A percentile compares a stretch with the other conserved stretches of the same genome.
These are phyloP conservation scores for Drosophila quadrilineata DNA, from an alignment of 1,140 invertebrate genomes.

Conservation along the genomic window DNA sequence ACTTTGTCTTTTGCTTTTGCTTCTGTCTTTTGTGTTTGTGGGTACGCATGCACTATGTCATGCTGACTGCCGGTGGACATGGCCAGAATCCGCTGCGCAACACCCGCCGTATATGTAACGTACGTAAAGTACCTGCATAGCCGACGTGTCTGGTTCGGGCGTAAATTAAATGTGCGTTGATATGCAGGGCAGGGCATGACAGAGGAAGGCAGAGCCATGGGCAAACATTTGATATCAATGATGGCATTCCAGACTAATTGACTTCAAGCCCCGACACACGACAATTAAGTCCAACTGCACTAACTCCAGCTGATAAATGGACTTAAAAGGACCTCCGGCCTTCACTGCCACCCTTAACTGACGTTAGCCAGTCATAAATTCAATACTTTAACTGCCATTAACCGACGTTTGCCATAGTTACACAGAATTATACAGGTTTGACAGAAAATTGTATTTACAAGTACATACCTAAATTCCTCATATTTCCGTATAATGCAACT, in stretches of 20 bases:
- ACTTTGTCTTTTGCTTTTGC: not conserved
- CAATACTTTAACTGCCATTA: conserved; percentile 12
- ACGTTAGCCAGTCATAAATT: conserved; percentile 8
- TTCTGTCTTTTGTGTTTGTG: not conserved
- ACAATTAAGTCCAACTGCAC: conserved; percentile 35
- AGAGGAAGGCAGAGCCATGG: too few relatives aligned
- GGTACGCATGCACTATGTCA: too few relatives aligned
- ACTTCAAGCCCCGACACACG: conserved; percentile 26
- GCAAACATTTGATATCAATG: conserved; percentile 30
- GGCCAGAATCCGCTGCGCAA: too few relatives aligned
- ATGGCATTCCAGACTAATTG: conserved; percentile 27
- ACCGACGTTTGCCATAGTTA: conserved; percentile 1
- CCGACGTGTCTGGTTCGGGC: not conserved
- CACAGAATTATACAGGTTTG: too few relatives aligned
- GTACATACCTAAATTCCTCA: too few relatives aligned
- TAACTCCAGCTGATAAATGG: conserved; percentile 26
- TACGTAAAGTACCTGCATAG: too few relatives aligned
- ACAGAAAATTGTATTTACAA: too few relatives aligned
- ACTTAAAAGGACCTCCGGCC: not conserved
- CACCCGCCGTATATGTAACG: too few relatives aligned
- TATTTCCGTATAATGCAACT: too few relatives aligned
- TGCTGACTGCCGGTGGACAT: not conserved
- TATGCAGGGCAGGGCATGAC: conserved; percentile 2
- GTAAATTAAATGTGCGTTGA: not conserved
- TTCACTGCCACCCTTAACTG: too few relatives aligned